Evolutionary conservation across 2,797 vertebrate genomes (phyloP), one percentile per base, ranked within the genome.

Genomic region (Mormyrops attenuatus): DNA sequence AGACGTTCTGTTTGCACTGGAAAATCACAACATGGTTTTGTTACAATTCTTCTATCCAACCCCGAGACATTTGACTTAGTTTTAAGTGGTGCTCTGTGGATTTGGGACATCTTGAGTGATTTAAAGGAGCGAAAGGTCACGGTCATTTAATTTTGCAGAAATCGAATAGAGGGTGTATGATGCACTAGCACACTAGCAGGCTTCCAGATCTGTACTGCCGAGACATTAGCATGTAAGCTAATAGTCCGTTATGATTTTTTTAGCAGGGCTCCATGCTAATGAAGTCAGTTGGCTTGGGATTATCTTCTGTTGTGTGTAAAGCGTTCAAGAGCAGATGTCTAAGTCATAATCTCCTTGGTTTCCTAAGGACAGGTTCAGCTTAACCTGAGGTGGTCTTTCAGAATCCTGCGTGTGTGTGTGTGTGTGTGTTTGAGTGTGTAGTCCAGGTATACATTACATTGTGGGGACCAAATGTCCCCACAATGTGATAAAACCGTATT

Each of bases 301-400:
- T 47, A 69, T 88, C 57, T 57, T 87, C 13, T 87, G 30, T 60
- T 87, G 38, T 57, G 49, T 57, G 60, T 49, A 22, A 49, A 57
- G 52, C 13, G 26, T 69, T 85, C 47, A 77, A 88, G 60, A 90
- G 63, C 90, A 90, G 90, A 88, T 89, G 88, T 89, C 53, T 85
- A 66, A 69, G 55, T 50, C 90, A 89, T 91, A 91, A 91, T 91
- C 91, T 84, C 86, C 90, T 89, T 22, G 82, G 89, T 69, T 85
- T 63, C 41, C 88, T 88, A 26, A 69, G 89, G 90, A 88, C 85
- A 90, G 49, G 82, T 84, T 87, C 80, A 88, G 85, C 69, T 91
- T 90, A 92, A 49, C 91, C 88, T 88, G 38, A 34, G 69, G 55
- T 77, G 88, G 55, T 91, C 87, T 57, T 22, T 84, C 60, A 85